Base-by-base conservation (phyloP, 2,797 vertebrate genomes). In the Sebastes jordani region DNA sequence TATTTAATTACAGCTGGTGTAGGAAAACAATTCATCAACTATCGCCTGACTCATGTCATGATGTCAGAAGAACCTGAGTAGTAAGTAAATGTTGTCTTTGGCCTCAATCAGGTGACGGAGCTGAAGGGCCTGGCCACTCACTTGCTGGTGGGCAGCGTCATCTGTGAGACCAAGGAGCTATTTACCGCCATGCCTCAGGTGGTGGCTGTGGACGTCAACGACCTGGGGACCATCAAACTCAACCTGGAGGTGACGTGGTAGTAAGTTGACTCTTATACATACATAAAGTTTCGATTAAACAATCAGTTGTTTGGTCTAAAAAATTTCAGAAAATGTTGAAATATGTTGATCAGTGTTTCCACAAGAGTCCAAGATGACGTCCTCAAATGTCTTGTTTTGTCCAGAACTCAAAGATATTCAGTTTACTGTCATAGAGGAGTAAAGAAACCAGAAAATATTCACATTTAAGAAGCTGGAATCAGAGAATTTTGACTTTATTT, bases 171-270 rank as follows among this genome's bases (percentile, higher is more conserved):
- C 69, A 99, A 99, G 94, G 98, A 99, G 81, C 93, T 99, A 67
- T 99, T 99, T 88, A 98, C 98, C 20, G 97, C 99, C 87, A 97
- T 96, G 90, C 98, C 98, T 85, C 99, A 99, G 90, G 97, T 98
- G 92, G 97, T 99, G 78, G 99, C 98, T 32, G 99, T 99, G 34
- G 99, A 99, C 67, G 97, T 99, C 84, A 99, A 99, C 0, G 99
- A 99, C 94, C 96, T 99, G 42, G 99, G 98, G 22, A 99, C 99
- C 78, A 96, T 99, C 89, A 99, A 99, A 85, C 96, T 99, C 88
- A 99, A 98, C 93, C 97, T 99, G 92, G 99, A 99, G 92, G 98
- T 99, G 91, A 97, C 96, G 49, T 99, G 98, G 98, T 98, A 97
- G 98, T 99, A 97, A 98, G 98, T 99, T 56, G 9, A 55, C 70